phyloP scores from a whole-genome alignment of 2,888 invertebrate species.

The Tetanocera ferruginea region DNA sequence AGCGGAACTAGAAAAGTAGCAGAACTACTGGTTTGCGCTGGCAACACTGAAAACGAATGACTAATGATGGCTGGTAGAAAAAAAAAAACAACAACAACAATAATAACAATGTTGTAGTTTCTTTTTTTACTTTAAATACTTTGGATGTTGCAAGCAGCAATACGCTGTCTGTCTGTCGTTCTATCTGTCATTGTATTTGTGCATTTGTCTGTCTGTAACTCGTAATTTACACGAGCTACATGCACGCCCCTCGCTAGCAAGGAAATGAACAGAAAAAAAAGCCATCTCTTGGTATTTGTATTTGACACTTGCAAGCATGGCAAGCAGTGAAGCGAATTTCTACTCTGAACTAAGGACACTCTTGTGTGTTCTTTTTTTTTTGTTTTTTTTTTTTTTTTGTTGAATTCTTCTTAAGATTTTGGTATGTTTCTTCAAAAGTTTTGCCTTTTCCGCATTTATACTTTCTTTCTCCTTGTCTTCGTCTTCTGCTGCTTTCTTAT shows the following conservation, averaged over 20 bases:
- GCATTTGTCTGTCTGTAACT: constrained; percentile 3
- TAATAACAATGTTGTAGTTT: neutral
- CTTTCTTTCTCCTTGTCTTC: neutral
- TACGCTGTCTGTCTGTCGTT: neutral
- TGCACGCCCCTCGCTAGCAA: neutral
- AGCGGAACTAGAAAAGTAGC: neutral
- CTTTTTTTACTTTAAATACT: too few species aligned
- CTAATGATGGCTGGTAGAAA: neutral
- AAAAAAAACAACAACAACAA: neutral
- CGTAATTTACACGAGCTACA: neutral
- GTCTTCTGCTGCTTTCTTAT: neutral
- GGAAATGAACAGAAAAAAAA: too few species aligned
- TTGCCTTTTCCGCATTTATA: neutral
- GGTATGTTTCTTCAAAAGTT: too few species aligned
- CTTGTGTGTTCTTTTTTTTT: neutral
- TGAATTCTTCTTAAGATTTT: neutral
- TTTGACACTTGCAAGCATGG: too few species aligned
- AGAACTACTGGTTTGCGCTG: neutral
- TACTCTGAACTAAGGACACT: too few species aligned
- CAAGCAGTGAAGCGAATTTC: too few species aligned
- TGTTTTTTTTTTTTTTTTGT: neutral
- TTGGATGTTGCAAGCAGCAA: neutral
- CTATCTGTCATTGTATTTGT: neutral
- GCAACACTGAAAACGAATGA: constrained; percentile 1
- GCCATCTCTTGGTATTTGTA: too few species aligned